These are phyloP conservation scores for Hydriomena furcata DNA, from an alignment of 2,888 invertebrate species.

Conservation along the genomic window DNA sequence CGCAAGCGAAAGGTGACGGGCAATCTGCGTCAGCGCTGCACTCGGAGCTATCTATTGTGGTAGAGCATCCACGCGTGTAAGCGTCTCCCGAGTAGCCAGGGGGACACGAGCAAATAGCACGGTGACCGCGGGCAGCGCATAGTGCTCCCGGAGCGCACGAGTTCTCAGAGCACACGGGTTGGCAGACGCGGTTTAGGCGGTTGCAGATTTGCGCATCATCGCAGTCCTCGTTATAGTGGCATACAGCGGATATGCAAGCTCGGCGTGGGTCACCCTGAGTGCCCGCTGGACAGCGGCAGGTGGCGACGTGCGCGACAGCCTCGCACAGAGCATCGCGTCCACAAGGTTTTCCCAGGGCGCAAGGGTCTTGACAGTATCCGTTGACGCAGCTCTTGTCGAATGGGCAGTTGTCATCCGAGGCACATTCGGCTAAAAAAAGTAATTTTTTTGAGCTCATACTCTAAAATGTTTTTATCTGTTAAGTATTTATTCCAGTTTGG, in stretches of 20 bases:
- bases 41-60: slow-evolving; percentile 75
- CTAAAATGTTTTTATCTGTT: too few species aligned
- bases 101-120: slow-evolving; percentile 90
- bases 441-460: not conserved
- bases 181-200: slow-evolving; percentile 91
- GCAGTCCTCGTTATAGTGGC: slow-evolving; percentile 95
- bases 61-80: slow-evolving; percentile 81
- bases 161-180: slow-evolving; percentile 91
- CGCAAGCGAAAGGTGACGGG: slow-evolving; percentile 88
- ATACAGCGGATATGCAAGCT: slow-evolving; percentile 92
- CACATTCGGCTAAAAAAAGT: slow-evolving; percentile 88
- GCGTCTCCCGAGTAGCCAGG: slow-evolving; percentile 91
- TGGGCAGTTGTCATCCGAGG: slow-evolving; percentile 90
- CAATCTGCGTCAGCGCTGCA: slow-evolving; percentile 92
- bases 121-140: slow-evolving; percentile 90
- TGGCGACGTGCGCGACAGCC: slow-evolving; percentile 89
- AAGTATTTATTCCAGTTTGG: too few species aligned
- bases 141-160: slow-evolving; percentile 90
- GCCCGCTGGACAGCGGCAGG: slow-evolving; percentile 92
- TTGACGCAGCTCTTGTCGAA: slow-evolving; percentile 92
- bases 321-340: slow-evolving; percentile 91
- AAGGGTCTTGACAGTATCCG: slow-evolving; percentile 92
- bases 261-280: slow-evolving; percentile 92
- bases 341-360: slow-evolving; percentile 87
- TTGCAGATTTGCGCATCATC: slow-evolving; percentile 93